These are phyloP conservation scores for Zosterops japonicus DNA, from an alignment of 2,113 vertebrate genomes.

Conservation along the genomic window DNA sequence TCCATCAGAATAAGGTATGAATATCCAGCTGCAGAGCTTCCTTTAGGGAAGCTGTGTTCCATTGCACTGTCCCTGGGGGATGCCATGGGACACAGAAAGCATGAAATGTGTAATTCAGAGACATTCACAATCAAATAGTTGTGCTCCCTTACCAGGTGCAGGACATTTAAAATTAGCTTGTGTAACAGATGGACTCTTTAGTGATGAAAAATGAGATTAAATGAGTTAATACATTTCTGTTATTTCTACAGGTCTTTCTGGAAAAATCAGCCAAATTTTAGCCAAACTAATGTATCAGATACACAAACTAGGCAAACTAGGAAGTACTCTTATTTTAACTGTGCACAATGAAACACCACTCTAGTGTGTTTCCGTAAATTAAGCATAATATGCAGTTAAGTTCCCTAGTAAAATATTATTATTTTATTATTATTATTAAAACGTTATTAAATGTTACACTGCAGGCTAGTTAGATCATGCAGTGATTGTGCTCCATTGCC, in stretches of 20 bases:
- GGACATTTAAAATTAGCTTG: not conserved
- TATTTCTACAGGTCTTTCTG: not conserved
- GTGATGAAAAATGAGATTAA: not conserved
- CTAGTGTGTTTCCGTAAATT: not conserved
- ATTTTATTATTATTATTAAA: too few relatives aligned
- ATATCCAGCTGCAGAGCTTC: not conserved
- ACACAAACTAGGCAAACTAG: not conserved
- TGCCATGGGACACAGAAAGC: not conserved
- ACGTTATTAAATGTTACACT: not conserved
- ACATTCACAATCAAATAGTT: not conserved
- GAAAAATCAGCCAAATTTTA: not conserved
- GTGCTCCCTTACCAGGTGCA: not conserved
- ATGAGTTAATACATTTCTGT: not conserved
- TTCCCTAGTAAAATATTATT: not conserved
- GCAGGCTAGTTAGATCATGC: not conserved
- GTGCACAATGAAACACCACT: not conserved
- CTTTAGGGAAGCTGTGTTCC: not conserved
- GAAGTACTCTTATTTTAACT: not conserved
- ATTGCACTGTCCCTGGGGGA: not conserved
- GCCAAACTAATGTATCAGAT: not conserved
- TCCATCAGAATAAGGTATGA: not conserved
- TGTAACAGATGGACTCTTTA: not conserved
- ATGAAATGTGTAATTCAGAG: not conserved
- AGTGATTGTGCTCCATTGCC: not conserved
- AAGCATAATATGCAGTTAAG: not conserved